Evolutionary conservation across 2,797 vertebrate species (phyloP).

Genomic region (Coccyzus lansbergi): DNA sequence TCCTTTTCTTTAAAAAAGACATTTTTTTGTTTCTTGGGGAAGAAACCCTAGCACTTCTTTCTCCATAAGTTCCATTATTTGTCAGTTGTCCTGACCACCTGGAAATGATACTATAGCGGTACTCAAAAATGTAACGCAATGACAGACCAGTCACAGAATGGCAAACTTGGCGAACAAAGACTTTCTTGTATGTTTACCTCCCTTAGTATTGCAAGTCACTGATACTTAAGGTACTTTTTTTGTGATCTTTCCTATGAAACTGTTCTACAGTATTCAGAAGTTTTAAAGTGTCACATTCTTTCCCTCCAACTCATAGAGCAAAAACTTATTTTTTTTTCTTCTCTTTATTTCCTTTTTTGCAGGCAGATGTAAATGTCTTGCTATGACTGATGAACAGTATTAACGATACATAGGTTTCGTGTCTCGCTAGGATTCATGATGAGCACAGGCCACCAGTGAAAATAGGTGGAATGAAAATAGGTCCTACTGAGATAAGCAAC

Average conservation of each 20-base stretch:
- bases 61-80: background rate
- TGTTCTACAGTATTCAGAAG: background rate
- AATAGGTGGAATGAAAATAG: background rate
- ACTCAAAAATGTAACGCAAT: background rate
- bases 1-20: background rate
- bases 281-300: background rate
- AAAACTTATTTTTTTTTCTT: background rate
- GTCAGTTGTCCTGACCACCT: fast-evolving
- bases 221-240: background rate
- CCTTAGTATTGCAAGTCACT: background rate
- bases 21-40: background rate
- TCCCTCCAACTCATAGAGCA: background rate
- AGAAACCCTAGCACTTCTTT: background rate
- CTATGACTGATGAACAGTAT: background rate
- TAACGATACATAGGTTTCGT: background rate
- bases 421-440: background rate
- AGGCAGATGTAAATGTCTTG: background rate
- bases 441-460: background rate
- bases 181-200: background rate
- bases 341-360: background rate
- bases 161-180: background rate
- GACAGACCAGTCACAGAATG: background rate
- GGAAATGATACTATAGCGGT: background rate
- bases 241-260: background rate
- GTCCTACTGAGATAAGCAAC: background rate